Evolutionary conservation across 2,797 vertebrate species (phyloP).

Genomic region (Galaxias olidus): DNA sequence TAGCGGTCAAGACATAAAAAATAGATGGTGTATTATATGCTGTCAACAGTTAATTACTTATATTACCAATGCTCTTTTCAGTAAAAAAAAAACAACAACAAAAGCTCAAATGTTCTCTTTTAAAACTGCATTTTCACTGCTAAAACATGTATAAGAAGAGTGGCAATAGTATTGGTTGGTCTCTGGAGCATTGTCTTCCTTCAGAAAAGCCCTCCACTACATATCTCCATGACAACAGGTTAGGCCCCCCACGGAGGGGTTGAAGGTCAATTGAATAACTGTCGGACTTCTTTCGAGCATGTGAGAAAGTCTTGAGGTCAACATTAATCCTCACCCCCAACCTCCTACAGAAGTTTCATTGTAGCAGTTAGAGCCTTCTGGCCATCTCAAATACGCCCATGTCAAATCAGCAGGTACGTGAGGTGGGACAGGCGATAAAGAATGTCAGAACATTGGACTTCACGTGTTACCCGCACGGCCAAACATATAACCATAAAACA

Average conservation of each 20-base stretch:
- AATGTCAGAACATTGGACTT: neutral
- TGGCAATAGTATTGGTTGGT: too few species aligned
- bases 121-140: too few species aligned
- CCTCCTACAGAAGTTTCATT: neutral
- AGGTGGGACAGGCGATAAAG: neutral
- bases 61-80: too few species aligned
- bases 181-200: neutral
- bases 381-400: neutral
- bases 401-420: neutral
- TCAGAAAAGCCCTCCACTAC: conserved; percentile 27
- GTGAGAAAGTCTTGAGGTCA: conserved; percentile 15
- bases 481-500: conserved; percentile 29
- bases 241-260: conserved; percentile 35
- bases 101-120: too few species aligned
- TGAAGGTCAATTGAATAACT: conserved; percentile 57
- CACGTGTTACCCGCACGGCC: neutral
- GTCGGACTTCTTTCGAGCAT: conserved; percentile 29
- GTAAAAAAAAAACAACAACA: too few species aligned
- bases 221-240: conserved; percentile 51
- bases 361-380: neutral
- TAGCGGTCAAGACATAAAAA: neutral
- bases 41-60: too few species aligned
- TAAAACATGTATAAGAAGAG: too few species aligned
- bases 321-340: conserved; percentile 1
- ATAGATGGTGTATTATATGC: neutral